Base-by-base conservation (phyloP, 2,888 invertebrate genomes). In the Hemaris fuciformis region DNA sequence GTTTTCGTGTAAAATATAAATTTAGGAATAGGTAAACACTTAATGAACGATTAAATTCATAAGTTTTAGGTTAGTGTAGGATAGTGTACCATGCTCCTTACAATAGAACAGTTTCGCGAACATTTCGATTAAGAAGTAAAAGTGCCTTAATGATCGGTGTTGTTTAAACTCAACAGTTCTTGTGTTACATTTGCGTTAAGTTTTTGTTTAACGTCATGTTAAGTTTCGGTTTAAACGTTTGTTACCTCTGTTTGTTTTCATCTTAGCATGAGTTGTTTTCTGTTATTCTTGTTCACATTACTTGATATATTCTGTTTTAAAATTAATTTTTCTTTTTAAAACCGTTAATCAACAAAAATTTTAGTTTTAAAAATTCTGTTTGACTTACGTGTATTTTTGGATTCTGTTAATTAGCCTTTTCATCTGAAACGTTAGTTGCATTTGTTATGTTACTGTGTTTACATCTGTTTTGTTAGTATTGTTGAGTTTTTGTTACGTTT, bases 81-180 rank as follows among this genome's bases (percentile, higher is more conserved):
- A 42, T 62, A 73, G 73, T 62, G 41, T 53, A 69, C 69, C 60
- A 58, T 22, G 27, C 18, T 25, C 53, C n/a, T 62, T 60, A 63
- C 59, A 59, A 61, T 59, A 59, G 61, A 57, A 60, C 42, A 69
- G 38, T 38, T 67, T 62, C 67, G 64, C 64, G 56, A 63, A 68
- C 66, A 69, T 66, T 58, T 45, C 62, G 68, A 62, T 72, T 73
- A 72, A 70, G 68, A 70, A 68, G 71, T 60, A 62, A 70, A 71
- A 81, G 74, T 76, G 88, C 89, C 92, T 92, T 91, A 91, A 92
- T 91, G 88, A 80, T 86, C 90, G 91, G 91, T 85, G 77, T 85
- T 87, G 84, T 85, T 87, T 78, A 78, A 53, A 53, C 83, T 78
- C 72, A 77, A 72, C 75, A 58, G 67, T 70, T 72, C 68, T 79